Evolutionary conservation across 1,140 invertebrate genomes (phyloP), one percentile per base, ranked within the genome.

Genomic region (Melipona quadrifasciata): DNA sequence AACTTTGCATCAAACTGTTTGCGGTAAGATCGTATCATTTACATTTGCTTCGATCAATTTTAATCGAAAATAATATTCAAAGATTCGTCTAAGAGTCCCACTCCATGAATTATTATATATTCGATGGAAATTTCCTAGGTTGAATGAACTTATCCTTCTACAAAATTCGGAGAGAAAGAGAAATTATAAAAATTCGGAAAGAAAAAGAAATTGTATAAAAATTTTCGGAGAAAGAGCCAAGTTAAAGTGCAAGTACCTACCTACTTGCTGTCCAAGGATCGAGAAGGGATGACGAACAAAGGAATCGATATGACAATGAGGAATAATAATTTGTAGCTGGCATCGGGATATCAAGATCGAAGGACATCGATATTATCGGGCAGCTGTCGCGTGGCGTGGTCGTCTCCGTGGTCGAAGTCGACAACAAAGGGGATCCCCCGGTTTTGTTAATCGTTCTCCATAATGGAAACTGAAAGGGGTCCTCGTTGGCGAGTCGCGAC

Each of bases 301-400:
- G 58, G 58, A 64, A 64, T 27, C 34, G 10, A 57, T 58, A 77
- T 64, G 74, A 77, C 58, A 64, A 77, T 64, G 24, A 61, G 57
- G 34, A 77, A 77, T 47, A 77, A 77, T 77, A 77, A 77, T 77
- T 77, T 64, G 24, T n/a, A 47, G 74, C 14, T 65, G 80, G 31
- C 34, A 71, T 87, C 74, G 72, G 70, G 65, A 87, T 84, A 81
- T 81, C 57, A 51, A 34, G 77, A 72, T 80, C 34, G 64, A 65
- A 39, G 75, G 87, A 89, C 67, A 89, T 89, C 74, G 87, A 89
- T 89, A 89, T 58, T 78, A 89, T 89, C 85, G 71, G 67, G 27
- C 88, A 89, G 85, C 88, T 89, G 89, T 84, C 77, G 61, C 55
- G 84, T 84, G 80, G 61, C 53, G 72, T 58, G 27, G 74, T 64